phyloP scores from a whole-genome alignment of 2,113 vertebrate genomes.

The Sturnira hondurensis region DNA sequence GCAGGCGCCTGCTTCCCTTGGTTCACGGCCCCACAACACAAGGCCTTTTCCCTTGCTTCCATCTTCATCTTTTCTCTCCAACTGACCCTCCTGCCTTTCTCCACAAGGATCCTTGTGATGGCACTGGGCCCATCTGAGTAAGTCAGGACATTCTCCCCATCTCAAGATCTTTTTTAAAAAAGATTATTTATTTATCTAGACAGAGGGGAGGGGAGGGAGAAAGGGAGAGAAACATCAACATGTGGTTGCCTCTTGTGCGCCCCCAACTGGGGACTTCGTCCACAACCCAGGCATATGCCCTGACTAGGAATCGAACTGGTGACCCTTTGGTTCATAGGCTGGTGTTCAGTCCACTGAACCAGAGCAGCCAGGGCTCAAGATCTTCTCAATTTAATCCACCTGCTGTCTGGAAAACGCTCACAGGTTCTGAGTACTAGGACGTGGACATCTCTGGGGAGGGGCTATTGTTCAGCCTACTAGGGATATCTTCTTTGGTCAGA shows the following conservation, averaged over 20 bases:
- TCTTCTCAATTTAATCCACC: background rate
- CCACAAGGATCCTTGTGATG: background rate
- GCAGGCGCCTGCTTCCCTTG: accelerated
- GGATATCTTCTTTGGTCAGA: background rate
- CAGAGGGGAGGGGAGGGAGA: no score
- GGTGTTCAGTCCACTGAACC: no score
- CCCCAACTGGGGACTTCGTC: no score
- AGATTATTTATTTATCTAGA: no score
- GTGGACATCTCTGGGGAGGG: background rate
- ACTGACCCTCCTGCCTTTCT: background rate
- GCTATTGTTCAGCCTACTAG: background rate
- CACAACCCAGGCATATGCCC: no score
- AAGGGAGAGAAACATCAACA: no score
- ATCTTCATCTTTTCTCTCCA: background rate
- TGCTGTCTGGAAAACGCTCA: background rate
- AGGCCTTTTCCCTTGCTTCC: background rate
- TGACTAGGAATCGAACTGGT: no score
- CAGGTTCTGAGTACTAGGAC: background rate
- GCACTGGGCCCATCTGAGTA: no score
- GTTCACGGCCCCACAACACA: accelerated
- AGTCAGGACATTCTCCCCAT: background rate
- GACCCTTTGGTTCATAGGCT: no score
- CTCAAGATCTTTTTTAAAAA: background rate
- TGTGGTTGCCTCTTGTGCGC: no score
- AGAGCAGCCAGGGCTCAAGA: background rate